Conservation (phyloP, 2,888 invertebrate genomes). For the Phyllotreta striolata region DNA sequence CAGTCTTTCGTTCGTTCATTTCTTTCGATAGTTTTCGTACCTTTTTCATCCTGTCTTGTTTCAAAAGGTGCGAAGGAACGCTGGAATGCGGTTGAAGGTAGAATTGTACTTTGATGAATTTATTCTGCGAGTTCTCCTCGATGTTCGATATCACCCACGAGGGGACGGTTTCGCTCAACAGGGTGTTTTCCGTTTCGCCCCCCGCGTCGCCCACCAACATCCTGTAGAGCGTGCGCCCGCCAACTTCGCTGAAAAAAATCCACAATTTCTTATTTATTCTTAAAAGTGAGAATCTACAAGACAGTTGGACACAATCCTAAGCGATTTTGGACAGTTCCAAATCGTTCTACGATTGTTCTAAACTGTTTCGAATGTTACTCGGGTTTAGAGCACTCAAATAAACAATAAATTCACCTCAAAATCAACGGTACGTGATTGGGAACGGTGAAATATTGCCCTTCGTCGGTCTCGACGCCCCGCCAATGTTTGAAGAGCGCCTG, state of each 20-base stretch:
- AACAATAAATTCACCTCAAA: slow-evolving; percentile 66
- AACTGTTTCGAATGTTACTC: too few relatives aligned
- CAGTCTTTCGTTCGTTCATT: too few relatives aligned
- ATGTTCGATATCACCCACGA: slow-evolving; percentile 97
- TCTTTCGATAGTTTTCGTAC: slow-evolving; percentile 65
- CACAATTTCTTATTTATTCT: too few relatives aligned
- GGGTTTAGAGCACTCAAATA: too few relatives aligned
- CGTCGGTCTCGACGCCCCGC: slow-evolving; percentile 74
- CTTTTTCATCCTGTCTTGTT: slow-evolving; percentile 81
- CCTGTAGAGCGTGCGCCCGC: slow-evolving; percentile 93
- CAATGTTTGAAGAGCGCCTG: slow-evolving; percentile 96
- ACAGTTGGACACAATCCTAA: too few relatives aligned
- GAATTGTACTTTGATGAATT: slow-evolving; percentile 97
- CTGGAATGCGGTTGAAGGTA: slow-evolving; percentile 93
- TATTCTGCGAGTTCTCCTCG: slow-evolving; percentile 91
- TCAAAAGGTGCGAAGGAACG: slow-evolving; percentile 68
- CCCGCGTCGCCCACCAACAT: slow-evolving; percentile 89
- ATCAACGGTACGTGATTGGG: slow-evolving; percentile 97
- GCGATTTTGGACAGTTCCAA: too few relatives aligned
- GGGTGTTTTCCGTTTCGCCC: slow-evolving; percentile 91
- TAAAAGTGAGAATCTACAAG: too few relatives aligned
- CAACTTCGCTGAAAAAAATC: slow-evolving; percentile 93
- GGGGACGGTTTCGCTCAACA: slow-evolving; percentile 93
- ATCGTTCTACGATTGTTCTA: too few relatives aligned
- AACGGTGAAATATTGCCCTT: slow-evolving; percentile 80